Conservation (phyloP, 2,888 invertebrate species). For the Andrena dorsata region DNA sequence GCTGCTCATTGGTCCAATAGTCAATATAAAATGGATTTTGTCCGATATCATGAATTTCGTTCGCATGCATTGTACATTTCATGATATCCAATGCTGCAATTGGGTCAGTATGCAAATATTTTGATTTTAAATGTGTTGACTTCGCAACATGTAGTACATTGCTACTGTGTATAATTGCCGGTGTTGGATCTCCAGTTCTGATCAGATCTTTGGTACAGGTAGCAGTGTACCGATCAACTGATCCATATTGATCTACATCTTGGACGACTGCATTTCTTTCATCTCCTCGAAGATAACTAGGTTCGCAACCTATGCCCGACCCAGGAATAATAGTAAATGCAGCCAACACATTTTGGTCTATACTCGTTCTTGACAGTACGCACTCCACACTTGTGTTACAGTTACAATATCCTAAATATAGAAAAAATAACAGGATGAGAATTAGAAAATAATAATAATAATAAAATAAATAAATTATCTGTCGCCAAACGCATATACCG, state of each 20-base stretch:
- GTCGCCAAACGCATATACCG: neutral
- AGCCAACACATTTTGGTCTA: neutral
- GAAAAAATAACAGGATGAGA: slow-evolving; percentile 3
- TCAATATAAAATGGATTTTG: neutral
- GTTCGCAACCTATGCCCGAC: neutral
- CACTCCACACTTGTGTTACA: slow-evolving; percentile 7
- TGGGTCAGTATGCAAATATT: neutral
- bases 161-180: neutral
- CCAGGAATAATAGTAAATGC: neutral
- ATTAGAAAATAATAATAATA: slow-evolving; percentile 6
- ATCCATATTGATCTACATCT: neutral
- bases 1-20: neutral
- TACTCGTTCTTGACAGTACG: neutral
- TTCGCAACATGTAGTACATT: slow-evolving; percentile 7
- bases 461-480: neutral
- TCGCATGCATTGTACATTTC: neutral
- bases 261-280: neutral
- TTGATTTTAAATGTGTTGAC: neutral
- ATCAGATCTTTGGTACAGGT: neutral
- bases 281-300: slow-evolving; percentile 4
- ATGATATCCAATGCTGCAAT: neutral
- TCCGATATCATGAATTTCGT: neutral
- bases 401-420: slow-evolving; percentile 6
- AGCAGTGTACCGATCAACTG: slow-evolving; percentile 3
- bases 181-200: neutral